phyloP scores from a whole-genome alignment of 2,888 invertebrate genomes.

The Drosophila mimetica region DNA sequence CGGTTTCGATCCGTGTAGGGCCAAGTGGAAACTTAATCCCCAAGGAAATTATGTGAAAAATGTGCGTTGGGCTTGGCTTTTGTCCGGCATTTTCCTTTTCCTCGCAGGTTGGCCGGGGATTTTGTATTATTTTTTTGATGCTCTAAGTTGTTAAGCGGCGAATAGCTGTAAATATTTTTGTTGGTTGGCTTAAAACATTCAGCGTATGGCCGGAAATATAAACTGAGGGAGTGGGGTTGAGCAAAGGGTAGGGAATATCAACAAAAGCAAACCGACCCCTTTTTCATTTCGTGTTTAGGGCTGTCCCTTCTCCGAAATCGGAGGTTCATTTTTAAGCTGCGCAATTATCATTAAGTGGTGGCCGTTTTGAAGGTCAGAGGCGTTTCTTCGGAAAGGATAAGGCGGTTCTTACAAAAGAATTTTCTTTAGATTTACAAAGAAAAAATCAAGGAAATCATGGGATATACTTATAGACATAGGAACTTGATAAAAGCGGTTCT shows the following conservation, averaged over 20 bases:
- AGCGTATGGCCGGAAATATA: slow-evolving; percentile 49
- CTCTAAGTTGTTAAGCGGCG: slow-evolving; percentile 59
- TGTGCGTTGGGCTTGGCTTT: slow-evolving; percentile 65
- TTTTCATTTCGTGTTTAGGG: slow-evolving; percentile 43
- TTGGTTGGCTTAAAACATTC: slow-evolving; percentile 42
- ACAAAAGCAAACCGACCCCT: slow-evolving; percentile 49
- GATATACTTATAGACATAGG: background rate
- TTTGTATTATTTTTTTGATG: slow-evolving; percentile 24
- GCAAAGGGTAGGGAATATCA: slow-evolving; percentile 25
- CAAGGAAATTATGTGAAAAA: slow-evolving; percentile 76
- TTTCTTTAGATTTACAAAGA: background rate
- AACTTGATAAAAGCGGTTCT: background rate
- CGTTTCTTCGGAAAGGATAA: background rate
- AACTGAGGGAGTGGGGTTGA: background rate
- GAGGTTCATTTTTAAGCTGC: slow-evolving; percentile 43
- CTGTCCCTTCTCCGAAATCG: slow-evolving; percentile 17
- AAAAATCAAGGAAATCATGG: background rate
- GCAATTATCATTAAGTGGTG: slow-evolving; percentile 73
- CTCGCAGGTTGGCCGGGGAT: slow-evolving; percentile 19
- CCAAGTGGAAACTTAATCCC: slow-evolving; percentile 77
- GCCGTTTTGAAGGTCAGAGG: slow-evolving; percentile 15
- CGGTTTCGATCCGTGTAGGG: slow-evolving; percentile 29
- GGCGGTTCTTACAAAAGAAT: background rate
- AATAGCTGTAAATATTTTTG: slow-evolving; percentile 59
- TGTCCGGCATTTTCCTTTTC: slow-evolving; percentile 38